Evolutionary conservation across 2,888 invertebrate species (phyloP), one percentile per base, ranked within the genome.

Genomic region (Biston stratarius): DNA sequence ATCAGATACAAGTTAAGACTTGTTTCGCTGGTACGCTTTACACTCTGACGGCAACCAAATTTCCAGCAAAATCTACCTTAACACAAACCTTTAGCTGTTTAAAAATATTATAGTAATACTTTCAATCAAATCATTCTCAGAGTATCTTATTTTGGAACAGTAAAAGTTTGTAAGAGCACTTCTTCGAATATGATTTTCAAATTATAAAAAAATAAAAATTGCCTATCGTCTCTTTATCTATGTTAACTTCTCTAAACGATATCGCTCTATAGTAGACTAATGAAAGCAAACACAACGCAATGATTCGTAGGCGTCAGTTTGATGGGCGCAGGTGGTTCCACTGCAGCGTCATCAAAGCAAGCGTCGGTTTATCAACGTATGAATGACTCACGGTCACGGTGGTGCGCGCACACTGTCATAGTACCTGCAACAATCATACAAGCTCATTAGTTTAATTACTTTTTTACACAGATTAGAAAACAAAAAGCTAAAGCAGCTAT

Each of bases 321-420:
- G 24, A 47, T 47, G 36, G 62, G 40, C 38, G 40, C 59, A 63
- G 62, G 74, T 82, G 62, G 51, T 52, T 49, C 57, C 61, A 15
- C 44, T n/a, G 33, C 59, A 45, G 87, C 82, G 86, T 89, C 85
- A 85, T 78, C 76, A 75, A 78, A 82, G 85, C 82, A 81, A 85
- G 59, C 63, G 49, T 10, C 44, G 48, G 57, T 82, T 86, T 85
- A 86, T 82, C 80, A 80, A 77, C 78, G 75, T 71, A 76, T 68
- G 77, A 72, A 83, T 88, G 90, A 93, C 92, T 93, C 92, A 93
- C 92, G 86, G 85, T 86, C 72, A 77, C 83, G 83, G 82, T 79
- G 82, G 77, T 81, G 84, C 81, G 80, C 85, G 89, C 82, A 87
- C 86, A 87, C 85, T 80, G 87, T 88, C 91, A 90, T 89, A 85